These are phyloP conservation scores for Silurus lanzhouensis DNA, from an alignment of 2,797 vertebrate species.

Conservation along the genomic window DNA sequence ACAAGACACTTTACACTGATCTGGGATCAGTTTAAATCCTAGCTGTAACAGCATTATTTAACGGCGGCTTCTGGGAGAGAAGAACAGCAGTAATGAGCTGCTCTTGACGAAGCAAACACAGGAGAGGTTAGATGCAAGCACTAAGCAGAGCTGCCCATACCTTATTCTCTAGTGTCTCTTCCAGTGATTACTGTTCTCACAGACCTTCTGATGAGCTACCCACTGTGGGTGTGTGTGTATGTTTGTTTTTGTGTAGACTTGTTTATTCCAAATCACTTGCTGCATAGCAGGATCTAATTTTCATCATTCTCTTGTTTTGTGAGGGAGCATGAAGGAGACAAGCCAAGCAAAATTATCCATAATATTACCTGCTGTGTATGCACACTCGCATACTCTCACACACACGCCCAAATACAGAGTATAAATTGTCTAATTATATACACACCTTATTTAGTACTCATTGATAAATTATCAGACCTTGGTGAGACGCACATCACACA, in stretches of 20 bases:
- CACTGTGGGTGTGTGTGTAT: background rate
- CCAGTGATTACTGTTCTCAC: background rate
- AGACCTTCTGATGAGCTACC: constrained; percentile 17
- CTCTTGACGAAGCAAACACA: background rate
- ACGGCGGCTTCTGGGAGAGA: background rate
- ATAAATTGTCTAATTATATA: background rate
- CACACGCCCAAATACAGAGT: background rate
- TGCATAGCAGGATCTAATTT: constrained; percentile 23
- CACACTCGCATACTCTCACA: background rate
- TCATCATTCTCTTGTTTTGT: constrained; percentile 41
- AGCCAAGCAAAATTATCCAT: constrained; percentile 22
- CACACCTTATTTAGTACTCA: background rate
- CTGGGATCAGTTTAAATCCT: background rate
- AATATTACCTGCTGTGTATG: background rate
- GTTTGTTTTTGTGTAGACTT: background rate
- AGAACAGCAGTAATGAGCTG: constrained; percentile 8
- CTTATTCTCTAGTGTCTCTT: constrained; percentile 3
- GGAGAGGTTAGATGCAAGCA: background rate
- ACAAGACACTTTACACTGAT: background rate
- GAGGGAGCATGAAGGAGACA: constrained; percentile 32
- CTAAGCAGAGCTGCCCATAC: background rate
- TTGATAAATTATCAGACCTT: background rate
- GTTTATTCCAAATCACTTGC: constrained; percentile 24
- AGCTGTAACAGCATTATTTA: background rate
- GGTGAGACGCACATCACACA: background rate